Evolutionary conservation across 2,888 invertebrate genomes (phyloP).

Genomic region (Tubiluchus corallicola): DNA sequence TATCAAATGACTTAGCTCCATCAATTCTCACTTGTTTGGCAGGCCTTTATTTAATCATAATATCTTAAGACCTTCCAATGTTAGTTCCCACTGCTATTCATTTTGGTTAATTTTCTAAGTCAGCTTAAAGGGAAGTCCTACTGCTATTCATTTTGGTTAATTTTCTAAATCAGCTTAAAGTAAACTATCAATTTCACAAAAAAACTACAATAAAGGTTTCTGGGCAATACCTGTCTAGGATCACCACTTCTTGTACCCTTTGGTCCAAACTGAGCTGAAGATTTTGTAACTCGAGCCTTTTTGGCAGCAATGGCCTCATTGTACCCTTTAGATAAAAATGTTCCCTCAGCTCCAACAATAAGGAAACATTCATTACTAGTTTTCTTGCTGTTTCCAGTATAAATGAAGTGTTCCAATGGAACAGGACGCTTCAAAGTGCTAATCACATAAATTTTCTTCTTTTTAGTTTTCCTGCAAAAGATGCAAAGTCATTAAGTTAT

Average conservation of each 20-base stretch:
- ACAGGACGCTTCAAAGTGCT: slow-evolving; percentile 83
- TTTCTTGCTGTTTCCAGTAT: slow-evolving; percentile 40
- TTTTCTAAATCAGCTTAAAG: no score
- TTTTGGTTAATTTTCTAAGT: no score
- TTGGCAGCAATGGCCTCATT: slow-evolving; percentile 31
- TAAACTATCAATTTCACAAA: no score
- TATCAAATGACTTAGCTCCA: no score
- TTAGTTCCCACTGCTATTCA: no score
- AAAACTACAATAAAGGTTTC: no score
- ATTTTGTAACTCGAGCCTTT: slow-evolving; percentile 27
- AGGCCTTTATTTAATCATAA: no score
- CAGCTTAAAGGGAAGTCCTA: no score
- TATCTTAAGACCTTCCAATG: no score
- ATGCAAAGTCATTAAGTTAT: no score
- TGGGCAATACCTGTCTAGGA: slow-evolving; percentile 21
- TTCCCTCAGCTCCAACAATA: slow-evolving; percentile 55
- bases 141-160: no score
- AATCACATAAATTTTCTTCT: slow-evolving; percentile 71
- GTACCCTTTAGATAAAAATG: slow-evolving; percentile 45
- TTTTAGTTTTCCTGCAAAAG: slow-evolving; percentile 34
- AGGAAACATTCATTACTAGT: slow-evolving; percentile 38
- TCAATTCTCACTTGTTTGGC: no score
- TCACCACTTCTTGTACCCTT: slow-evolving; percentile 24
- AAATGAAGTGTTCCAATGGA: slow-evolving; percentile 81
- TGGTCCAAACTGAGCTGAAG: slow-evolving; percentile 24